A percentile compares a stretch with the other conserved stretches of the same genome.
phyloP scores from a whole-genome alignment of 92 coral and sea anemone species.

The Bergia sp. region DNA sequence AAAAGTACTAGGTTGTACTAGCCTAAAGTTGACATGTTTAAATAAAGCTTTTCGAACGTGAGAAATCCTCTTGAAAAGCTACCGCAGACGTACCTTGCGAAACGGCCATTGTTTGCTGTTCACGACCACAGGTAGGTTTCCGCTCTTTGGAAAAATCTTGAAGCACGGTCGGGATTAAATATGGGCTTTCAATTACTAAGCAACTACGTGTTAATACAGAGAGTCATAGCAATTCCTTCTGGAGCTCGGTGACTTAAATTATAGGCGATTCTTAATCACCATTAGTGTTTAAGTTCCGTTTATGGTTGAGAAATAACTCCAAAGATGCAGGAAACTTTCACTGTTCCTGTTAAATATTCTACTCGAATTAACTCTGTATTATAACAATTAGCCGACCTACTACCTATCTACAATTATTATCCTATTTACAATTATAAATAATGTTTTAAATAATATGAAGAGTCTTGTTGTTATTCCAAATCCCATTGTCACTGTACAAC shows the following conservation, averaged over 20 bases:
- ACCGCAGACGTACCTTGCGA: neutral
- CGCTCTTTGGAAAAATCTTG: neutral
- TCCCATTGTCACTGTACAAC: conserved; percentile 26
- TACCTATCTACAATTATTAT: conserved; percentile 38
- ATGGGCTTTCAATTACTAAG: neutral
- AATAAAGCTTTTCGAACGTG: neutral
- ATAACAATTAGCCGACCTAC: neutral
- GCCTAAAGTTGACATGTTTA: neutral
- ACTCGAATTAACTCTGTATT: neutral
- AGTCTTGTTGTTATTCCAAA: neutral
- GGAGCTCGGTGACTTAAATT: neutral
- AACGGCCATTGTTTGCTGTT: neutral
- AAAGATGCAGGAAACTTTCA: neutral
- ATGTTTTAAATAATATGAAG: conserved; percentile 15
- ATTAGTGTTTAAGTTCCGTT: neutral
- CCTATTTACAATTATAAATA: conserved; percentile 46
- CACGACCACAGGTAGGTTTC: neutral
- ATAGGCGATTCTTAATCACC: neutral
- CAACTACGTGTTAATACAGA: neutral
- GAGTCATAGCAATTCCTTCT: neutral
- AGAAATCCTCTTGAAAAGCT: neutral
- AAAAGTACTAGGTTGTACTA: neutral
- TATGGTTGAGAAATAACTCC: neutral
- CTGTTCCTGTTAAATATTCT: neutral
- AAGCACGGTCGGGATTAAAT: neutral